Base-by-base conservation (phyloP, 2,888 invertebrate species). In the Tinea trinotella region DNA sequence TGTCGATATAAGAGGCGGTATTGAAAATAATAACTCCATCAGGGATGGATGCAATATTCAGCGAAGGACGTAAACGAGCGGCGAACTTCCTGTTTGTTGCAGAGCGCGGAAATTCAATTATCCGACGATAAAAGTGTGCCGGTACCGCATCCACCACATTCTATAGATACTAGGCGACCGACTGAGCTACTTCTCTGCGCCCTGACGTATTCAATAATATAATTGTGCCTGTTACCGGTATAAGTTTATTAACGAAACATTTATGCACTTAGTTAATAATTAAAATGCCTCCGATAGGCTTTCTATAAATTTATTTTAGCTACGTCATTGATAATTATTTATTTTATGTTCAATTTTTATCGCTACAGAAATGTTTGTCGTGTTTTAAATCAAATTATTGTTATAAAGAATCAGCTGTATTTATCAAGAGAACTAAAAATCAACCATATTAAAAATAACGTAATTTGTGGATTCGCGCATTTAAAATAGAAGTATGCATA, bases 101-200 rank as follows among this genome's bases (percentile, higher is more conserved):
- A 66, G 71, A 67, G 71, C 65, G 70, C 75, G 82, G 82, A 82
- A 79, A 83, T 82, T 81, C 80, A 83, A 84, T 84, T 83, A 83
- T 71, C 66, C 65, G 63, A 64, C 76, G 71, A 79, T 79, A 81
- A 82, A 83, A 81, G 76, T 80, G 65, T 36, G 40, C 40, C 53
- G 53, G 52, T 12, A 20, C 40, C 40, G 48, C 40, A 40, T 40
- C 40, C 40, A 13, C 40, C 5, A 4, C 40, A 13, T n/a, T 40
- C 40, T 40, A 40, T 40, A 40, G 40, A 40, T 15, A 2, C 40
- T 40, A 40, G 40, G 40, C 40, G 12, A 40, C 40, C 13, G 13
- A 15, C 40, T 13, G 2, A 15, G 40, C 40, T 40, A 40, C 13
- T 12, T 40, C 40, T 4, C 13, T 40, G 40, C 13, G 2, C 7